Evolutionary conservation across 1,140 invertebrate genomes (phyloP).

Genomic region (Druon quercuslanigerum): DNA sequence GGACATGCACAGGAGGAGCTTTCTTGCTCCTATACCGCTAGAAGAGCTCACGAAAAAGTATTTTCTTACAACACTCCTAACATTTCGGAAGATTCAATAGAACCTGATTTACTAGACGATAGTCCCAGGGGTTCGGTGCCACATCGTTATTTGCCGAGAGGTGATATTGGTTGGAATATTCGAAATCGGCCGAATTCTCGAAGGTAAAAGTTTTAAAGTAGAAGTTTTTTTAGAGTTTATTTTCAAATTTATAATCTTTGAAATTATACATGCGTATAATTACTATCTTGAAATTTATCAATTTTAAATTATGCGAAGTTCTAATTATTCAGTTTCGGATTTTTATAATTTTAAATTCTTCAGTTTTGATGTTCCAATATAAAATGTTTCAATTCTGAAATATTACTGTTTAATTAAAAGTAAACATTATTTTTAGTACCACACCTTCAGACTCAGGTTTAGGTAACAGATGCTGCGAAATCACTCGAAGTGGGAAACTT

Average conservation of each 20-base stretch:
- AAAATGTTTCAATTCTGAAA: too few species aligned
- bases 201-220: neutral
- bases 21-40: neutral
- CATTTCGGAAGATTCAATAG: constrained; percentile 3
- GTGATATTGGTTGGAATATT: neutral
- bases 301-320: neutral
- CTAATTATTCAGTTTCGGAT: neutral
- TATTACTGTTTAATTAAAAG: too few species aligned
- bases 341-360: neutral
- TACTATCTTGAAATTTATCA: too few species aligned
- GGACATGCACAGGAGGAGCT: neutral
- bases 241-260: too few species aligned
- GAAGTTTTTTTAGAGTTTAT: neutral
- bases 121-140: neutral
- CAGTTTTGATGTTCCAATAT: too few species aligned
- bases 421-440: constrained; percentile 39
- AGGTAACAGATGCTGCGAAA: constrained; percentile 45
- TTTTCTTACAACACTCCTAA: neutral
- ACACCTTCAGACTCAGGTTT: constrained; percentile 43
- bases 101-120: neutral
- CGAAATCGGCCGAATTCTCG: neutral
- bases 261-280: too few species aligned
- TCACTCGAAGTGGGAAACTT: constrained; percentile 56
- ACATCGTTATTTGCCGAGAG: neutral
- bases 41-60: neutral